These are phyloP conservation scores for Ardeotis arabs DNA, from an alignment of 2,113 vertebrate genomes.

Conservation along the genomic window DNA sequence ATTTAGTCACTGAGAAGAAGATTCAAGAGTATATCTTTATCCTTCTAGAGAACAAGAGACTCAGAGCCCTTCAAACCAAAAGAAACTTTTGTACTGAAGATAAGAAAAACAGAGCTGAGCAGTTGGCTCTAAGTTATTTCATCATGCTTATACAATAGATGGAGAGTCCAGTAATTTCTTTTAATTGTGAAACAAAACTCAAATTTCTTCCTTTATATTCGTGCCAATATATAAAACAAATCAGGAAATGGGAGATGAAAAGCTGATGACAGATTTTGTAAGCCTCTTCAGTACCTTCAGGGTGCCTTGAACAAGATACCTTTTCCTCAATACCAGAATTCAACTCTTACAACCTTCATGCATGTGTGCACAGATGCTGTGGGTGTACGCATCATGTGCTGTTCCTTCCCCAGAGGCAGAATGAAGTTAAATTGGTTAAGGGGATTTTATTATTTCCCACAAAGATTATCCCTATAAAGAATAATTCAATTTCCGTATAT, in stretches of 20 bases:
- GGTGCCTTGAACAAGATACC: neutral
- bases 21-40: neutral
- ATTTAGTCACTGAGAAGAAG: neutral
- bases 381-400: conserved; percentile 2
- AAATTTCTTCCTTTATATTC: neutral
- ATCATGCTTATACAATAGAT: neutral
- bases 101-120: neutral
- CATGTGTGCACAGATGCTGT: neutral
- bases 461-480: neutral
- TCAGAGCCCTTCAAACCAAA: neutral
- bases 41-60: neutral
- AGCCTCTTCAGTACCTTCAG: neutral
- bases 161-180: neutral
- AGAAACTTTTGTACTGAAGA: neutral
- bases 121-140: neutral
- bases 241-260: neutral
- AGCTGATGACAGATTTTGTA: neutral
- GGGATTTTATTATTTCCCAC: neutral
- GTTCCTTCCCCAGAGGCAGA: neutral
- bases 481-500: conserved; percentile 10
- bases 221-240: neutral
- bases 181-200: neutral
- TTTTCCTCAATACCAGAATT: neutral
- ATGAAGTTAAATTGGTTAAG: neutral
- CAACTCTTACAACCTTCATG: neutral